A percentile compares a stretch with the other conserved stretches of the same genome.
These are phyloP conservation scores for Zaprionus lineosus DNA, from an alignment of 2,888 invertebrate genomes.

Conservation along the genomic window DNA sequence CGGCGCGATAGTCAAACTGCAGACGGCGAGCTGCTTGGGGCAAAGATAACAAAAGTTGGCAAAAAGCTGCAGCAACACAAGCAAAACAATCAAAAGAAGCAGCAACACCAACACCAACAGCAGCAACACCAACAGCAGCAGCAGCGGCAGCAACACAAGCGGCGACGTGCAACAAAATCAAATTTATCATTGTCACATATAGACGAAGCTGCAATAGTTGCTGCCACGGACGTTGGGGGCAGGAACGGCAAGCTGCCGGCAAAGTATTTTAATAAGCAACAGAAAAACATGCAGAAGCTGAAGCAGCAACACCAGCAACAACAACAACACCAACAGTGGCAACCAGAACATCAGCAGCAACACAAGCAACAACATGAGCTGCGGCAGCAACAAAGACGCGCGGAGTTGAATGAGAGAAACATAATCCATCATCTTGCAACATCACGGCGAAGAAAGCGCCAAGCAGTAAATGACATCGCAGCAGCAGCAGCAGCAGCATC, in stretches of 20 bases:
- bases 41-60: constrained; percentile 63
- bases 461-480: constrained; percentile 62
- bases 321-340: constrained; percentile 7
- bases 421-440: constrained; percentile 79
- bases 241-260: constrained; percentile 62
- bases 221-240: constrained; percentile 47
- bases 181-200: constrained; percentile 82
- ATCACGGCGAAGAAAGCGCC: constrained; percentile 62
- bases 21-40: constrained; percentile 42
- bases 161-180: constrained; percentile 66
- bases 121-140: constrained; percentile 41
- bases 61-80: constrained; percentile 56
- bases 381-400: constrained; percentile 25
- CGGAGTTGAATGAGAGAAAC: constrained; percentile 68
- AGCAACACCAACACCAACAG: constrained; percentile 46
- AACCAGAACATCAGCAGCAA: constrained; percentile 2
- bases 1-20: constrained; percentile 61
- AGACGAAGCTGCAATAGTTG: constrained; percentile 51
- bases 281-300: constrained; percentile 78
- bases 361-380: constrained; percentile 21
- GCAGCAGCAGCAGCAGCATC: constrained; percentile 44
- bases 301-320: constrained; percentile 12
- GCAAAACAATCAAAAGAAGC: constrained; percentile 34
- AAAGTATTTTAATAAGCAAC: constrained; percentile 80
- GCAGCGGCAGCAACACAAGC: constrained; percentile 41